Base-by-base conservation (phyloP, 1,140 invertebrate genomes). In the Dendrolimus kikuchii region DNA sequence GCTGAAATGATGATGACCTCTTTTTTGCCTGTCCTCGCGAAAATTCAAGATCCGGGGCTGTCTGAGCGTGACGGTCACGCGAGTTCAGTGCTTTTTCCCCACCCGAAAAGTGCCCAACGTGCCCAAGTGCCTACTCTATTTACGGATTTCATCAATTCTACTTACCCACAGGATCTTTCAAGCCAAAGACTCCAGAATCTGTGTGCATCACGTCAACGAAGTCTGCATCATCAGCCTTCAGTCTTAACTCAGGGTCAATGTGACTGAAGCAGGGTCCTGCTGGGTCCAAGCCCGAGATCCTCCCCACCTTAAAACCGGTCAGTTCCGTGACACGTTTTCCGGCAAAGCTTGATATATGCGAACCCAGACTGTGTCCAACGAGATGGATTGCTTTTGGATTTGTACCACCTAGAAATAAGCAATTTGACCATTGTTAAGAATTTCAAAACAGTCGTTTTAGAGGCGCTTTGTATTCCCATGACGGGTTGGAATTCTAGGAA, bases 361-460 rank as follows among this genome's bases (percentile, higher is more conserved):
- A 92, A 0, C 95, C 95, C 5, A 97, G 84, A 59, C 95, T 96
- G 83, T 96, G 95, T 0, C 95, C 95, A 50, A 96, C 90, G 7
- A 96, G 73, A 70, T 96, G 94, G 56, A 95, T 89, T 44, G 89
- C 76, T 2, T 86, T 68, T 0, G 81, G 71, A 8, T 75, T 58
- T 9, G 75, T 53, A 36, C 83, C 83, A 8, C 60, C 77, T 86
- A 62, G 5, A 64, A 58, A 23, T 23, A 23, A 23, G 23, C 23
- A 23, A 23, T 23, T 23, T 3, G 23, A 3, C 23, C 23, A 2
- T 23, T 23, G 23, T 23, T 23, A 23, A 23, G 23, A 23, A 23
- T 23, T 23, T 23, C 23, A 9, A 5, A 51, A 49, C 40, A 46
- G 41, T 46, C 36, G 9, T 2, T 1, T 46, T 23, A 3, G 23